Evolutionary conservation across 2,113 vertebrate genomes (phyloP).

Genomic region (Perccottus glenii): DNA sequence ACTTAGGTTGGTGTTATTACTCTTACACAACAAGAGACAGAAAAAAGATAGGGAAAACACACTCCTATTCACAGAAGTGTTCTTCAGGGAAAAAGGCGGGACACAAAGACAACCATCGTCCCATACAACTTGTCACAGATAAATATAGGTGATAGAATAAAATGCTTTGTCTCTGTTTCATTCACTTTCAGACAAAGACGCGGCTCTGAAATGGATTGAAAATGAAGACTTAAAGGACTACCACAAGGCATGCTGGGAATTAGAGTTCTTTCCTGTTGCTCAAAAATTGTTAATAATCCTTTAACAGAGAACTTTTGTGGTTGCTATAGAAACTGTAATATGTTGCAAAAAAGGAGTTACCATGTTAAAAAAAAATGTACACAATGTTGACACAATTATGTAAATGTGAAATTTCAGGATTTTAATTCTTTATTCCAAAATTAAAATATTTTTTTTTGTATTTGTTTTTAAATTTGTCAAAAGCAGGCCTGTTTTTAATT

Average conservation of each 20-base stretch:
- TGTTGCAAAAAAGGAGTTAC: no score
- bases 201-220: constrained; percentile 75
- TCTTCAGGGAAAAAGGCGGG: constrained; percentile 8
- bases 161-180: background rate
- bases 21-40: constrained; percentile 30
- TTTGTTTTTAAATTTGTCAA: background rate
- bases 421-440: background rate
- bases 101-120: background rate
- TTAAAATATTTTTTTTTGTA: background rate
- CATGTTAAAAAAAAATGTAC: background rate
- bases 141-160: background rate
- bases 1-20: constrained; percentile 80
- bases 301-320: constrained; percentile 8
- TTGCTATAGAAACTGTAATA: background rate
- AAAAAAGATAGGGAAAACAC: constrained; percentile 17
- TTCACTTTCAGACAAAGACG: constrained; percentile 80
- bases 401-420: background rate
- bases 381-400: background rate
- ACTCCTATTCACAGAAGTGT: constrained; percentile 19
- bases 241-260: constrained; percentile 88
- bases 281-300: constrained; percentile 84
- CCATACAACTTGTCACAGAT: background rate
- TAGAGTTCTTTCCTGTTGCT: constrained; percentile 90
- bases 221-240: constrained; percentile 76
- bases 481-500: background rate